Base-by-base conservation (phyloP, 2,797 vertebrate species). In the Cryptoblepharus egeriae region DNA sequence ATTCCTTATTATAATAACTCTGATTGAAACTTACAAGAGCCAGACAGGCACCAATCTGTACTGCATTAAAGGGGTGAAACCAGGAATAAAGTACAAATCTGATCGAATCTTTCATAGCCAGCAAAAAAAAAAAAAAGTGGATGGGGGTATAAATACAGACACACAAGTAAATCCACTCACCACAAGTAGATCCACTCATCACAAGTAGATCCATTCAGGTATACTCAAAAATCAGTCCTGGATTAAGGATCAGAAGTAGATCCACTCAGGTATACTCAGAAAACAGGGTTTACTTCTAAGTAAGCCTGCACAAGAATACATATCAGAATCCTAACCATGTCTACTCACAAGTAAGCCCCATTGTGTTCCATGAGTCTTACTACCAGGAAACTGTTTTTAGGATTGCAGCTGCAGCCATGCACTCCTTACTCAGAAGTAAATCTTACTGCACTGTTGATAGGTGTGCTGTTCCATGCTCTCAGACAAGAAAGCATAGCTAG, bases 61-160 rank as follows among this genome's bases (percentile, higher is more conserved):
- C 73, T 83, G 20, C 13, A 49, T 49, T 5, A 61, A 11, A 71
- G 42, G 61, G 35, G 49, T 57, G 58, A 65, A 39, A 49, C 55
- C 45, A 57, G 55, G 55, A 68, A 32, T 35, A 68, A 32, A n/a
- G 12, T 42, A 57, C n/a, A 67, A 61, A 45, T 67, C 37, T 32
- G 42, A 32, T 64, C 84, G 64, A 68, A 81, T 82, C 77, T 85
- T 87, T 85, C 61, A 45, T 52, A 80, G 72, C 16, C 83, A 87
- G 61, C 74, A 72, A 49, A 67, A 49, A 79, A 6, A 86, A 67
- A 18, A 22, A 12, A 16, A 20, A 45, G 49, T 22, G 22, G 20
- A 22, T 24, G 16, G 22, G 57, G 57, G 22, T 5, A 22, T 22
- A 58, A 58, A 58, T 24, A 52, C 49, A n/a, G n/a, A 52, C 49